Evolutionary conservation across 2,888 invertebrate genomes (phyloP).

Genomic region (Heliconius ethilla): DNA sequence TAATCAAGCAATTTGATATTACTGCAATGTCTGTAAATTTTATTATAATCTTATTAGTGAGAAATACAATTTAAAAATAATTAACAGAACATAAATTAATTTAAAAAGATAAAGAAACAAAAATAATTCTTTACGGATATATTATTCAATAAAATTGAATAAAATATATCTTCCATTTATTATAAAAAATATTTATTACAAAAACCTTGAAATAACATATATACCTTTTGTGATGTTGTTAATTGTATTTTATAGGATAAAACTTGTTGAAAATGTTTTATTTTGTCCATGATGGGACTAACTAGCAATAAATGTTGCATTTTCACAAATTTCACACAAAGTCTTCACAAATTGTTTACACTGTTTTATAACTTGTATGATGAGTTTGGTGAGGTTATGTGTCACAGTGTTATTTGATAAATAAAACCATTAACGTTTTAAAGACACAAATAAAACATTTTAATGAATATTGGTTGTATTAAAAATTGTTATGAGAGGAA

Average conservation of each 20-base stretch:
- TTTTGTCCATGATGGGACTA: conserved; percentile 78
- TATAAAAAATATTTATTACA: conserved; percentile 19
- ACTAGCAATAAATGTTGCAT: conserved; percentile 82
- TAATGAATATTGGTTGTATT: not conserved
- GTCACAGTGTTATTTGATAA: conserved; percentile 47
- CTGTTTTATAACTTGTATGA: conserved; percentile 33
- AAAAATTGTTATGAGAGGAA: not conserved
- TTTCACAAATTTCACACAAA: conserved; percentile 42
- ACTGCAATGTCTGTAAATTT: not conserved
- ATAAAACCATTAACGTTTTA: not conserved
- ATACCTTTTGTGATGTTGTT: conserved; percentile 87
- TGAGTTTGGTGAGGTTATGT: conserved; percentile 54
- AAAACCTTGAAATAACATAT: conserved; percentile 20
- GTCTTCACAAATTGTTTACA: conserved; percentile 28
- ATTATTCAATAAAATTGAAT: not conserved
- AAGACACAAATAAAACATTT: not conserved
- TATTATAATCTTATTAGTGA: no score
- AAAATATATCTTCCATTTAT: conserved; percentile 18
- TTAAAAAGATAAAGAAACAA: not conserved
- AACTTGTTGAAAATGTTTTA: conserved; percentile 78
- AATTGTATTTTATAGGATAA: conserved; percentile 79
- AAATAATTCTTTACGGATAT: not conserved
- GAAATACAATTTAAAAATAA: not conserved
- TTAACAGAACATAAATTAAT: not conserved
- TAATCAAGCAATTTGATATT: not conserved